These are phyloP conservation scores for Colinus virginianus DNA, from an alignment of 2,113 vertebrate genomes.

Conservation along the genomic window DNA sequence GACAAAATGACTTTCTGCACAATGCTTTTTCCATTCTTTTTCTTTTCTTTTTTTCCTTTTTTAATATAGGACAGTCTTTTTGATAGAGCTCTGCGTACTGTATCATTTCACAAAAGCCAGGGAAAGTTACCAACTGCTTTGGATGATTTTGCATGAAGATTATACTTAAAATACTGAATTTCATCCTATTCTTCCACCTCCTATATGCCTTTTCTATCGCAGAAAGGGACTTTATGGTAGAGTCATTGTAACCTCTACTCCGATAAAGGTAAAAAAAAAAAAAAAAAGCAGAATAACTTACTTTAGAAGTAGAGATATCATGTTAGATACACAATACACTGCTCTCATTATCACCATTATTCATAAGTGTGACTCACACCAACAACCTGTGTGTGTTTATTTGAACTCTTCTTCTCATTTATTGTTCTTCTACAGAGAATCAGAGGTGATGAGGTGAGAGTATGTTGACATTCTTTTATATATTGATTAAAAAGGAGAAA, in stretches of 20 bases:
- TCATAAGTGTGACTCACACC: slow-evolving; percentile 44
- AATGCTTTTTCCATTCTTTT: neutral
- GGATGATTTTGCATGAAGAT: neutral
- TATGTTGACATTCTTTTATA: slow-evolving; percentile 52
- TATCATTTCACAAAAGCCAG: neutral
- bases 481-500: slow-evolving; percentile 20
- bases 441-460: slow-evolving; percentile 30
- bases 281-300: neutral
- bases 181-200: neutral
- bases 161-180: neutral
- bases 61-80: neutral
- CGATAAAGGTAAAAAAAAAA: neutral
- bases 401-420: slow-evolving; percentile 54
- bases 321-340: neutral
- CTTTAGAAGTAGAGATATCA: slow-evolving; percentile 15
- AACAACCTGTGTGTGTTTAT: slow-evolving; percentile 52
- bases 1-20: neutral
- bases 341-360: slow-evolving; percentile 30
- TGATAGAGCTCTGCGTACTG: neutral
- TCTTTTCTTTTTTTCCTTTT: neutral
- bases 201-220: neutral
- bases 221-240: neutral
- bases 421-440: slow-evolving; percentile 12
- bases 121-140: neutral
- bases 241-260: neutral